A percentile compares a stretch with the other conserved stretches of the same genome.
Conservation (phyloP, 2,113 vertebrate species). For the Cryptotis parvus region DNA sequence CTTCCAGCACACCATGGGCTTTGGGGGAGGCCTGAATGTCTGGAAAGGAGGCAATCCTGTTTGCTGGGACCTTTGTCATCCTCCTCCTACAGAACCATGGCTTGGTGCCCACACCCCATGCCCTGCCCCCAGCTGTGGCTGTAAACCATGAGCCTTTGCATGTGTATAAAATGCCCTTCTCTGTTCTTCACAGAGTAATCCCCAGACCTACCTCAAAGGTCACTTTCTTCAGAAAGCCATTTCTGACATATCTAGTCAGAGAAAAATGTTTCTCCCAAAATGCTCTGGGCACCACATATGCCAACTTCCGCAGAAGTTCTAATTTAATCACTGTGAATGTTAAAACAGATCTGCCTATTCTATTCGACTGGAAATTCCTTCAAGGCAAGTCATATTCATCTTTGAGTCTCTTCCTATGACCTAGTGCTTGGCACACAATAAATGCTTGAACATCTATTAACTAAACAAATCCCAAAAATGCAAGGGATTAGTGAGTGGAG, state of each 20-base stretch:
- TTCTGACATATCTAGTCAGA: constrained; percentile 42
- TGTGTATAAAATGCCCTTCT: not conserved
- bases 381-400: not conserved
- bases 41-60: not conserved
- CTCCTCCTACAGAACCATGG: not conserved
- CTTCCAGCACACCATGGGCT: not conserved
- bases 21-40: not conserved
- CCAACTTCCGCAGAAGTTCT: not conserved
- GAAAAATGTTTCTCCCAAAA: not conserved
- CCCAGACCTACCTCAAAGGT: not conserved
- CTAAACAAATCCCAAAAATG: not conserved
- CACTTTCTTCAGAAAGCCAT: not conserved
- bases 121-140: too few relatives aligned
- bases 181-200: not conserved
- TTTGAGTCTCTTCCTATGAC: constrained; percentile 16
- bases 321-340: constrained; percentile 6
- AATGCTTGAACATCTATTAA: constrained; percentile 6
- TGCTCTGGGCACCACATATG: not conserved
- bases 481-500: not conserved
- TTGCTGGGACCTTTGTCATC: not conserved
- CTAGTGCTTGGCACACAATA: not conserved
- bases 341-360: not conserved
- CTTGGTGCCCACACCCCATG: not conserved
- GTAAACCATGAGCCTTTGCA: not conserved
- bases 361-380: constrained; percentile 14